Base-by-base conservation (phyloP, 1,140 invertebrate genomes). In the Hylaeus volcanicus region DNA sequence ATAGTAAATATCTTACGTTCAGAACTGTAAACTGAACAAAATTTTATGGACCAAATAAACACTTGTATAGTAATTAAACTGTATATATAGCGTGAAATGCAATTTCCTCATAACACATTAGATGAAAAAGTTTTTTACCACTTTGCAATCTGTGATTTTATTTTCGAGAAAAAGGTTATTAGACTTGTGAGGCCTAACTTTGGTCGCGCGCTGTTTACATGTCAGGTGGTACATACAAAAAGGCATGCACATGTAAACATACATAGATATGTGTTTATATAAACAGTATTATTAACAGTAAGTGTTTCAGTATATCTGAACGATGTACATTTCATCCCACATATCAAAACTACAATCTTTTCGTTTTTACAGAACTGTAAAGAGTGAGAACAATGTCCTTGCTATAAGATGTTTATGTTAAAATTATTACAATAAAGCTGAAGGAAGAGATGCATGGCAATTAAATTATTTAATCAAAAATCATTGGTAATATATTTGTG, bases 1-100 rank as follows among this genome's bases (percentile, higher is more conserved):
- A 93, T 80, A 79, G 48, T 5, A 82, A 48, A 81, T 64, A 37
- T 64, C n/a, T 45, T 61, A 63, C 6, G 45, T 48, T 45, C 58
- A 53, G 1, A 74, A 81, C 74, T 14, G 26, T 41, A 58, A 58
- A 51, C n/a, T 56, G 3, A 1, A 51, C 37, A n/a, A 65, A 66
- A 53, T 72, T 41, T 56, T 15, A 56, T 14, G 39, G 2, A 48
- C 53, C 0, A 48, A 58, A 72, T 60, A 60, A 60, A 68, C 3
- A 41, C 2, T 39, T 64, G 3, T 5, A 43, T 37, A 48, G 2
- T 68, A 68, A 37, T 51, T 68, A 51, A 53, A 3, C 15, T 0
- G 8, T 45, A 15, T 51, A 26, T 14, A 68, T 51, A 51, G 37
- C 15, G n/a, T n/a, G n/a, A 48, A 66, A 48, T 66, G n/a, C 41